Evolutionary conservation across 2,113 vertebrate genomes (phyloP).

Genomic region (Leptodactylus fuscus): DNA sequence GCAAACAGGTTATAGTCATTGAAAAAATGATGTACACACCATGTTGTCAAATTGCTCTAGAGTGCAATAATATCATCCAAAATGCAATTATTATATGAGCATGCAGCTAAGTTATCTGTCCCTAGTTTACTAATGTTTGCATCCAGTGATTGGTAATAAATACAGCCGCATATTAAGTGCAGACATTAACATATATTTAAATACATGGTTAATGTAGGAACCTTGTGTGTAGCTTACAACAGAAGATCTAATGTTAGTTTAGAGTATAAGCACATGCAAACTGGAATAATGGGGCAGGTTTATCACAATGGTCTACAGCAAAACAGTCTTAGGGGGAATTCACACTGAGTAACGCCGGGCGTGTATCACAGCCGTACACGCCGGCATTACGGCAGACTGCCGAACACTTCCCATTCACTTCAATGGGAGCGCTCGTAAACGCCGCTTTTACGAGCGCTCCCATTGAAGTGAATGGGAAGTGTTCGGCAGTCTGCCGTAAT

Average conservation of each 20-base stretch:
- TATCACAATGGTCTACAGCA: too few relatives aligned
- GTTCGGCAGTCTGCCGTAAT: too few relatives aligned
- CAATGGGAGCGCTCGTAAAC: too few relatives aligned
- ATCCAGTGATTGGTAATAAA: neutral
- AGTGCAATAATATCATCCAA: conserved; percentile 8
- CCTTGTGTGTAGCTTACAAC: neutral
- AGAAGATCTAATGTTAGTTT: neutral
- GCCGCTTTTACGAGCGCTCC: too few relatives aligned
- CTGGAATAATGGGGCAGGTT: too few relatives aligned
- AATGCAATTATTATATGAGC: neutral
- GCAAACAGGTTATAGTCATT: conserved; percentile 25
- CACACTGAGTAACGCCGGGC: too few relatives aligned
- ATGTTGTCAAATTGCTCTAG: neutral
- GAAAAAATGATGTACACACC: conserved; percentile 16
- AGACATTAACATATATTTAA: conserved; percentile 6
- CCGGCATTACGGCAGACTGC: too few relatives aligned
- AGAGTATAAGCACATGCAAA: neutral
- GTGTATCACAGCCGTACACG: too few relatives aligned
- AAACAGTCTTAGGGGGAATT: too few relatives aligned
- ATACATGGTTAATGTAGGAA: neutral
- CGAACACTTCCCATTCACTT: too few relatives aligned
- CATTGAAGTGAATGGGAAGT: too few relatives aligned
- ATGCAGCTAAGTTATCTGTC: neutral
- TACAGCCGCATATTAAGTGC: conserved; percentile 1
- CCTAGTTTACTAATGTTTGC: conserved; percentile 9